These are phyloP conservation scores for Griposia aprilina DNA, from an alignment of 2,888 invertebrate genomes.

Conservation along the genomic window DNA sequence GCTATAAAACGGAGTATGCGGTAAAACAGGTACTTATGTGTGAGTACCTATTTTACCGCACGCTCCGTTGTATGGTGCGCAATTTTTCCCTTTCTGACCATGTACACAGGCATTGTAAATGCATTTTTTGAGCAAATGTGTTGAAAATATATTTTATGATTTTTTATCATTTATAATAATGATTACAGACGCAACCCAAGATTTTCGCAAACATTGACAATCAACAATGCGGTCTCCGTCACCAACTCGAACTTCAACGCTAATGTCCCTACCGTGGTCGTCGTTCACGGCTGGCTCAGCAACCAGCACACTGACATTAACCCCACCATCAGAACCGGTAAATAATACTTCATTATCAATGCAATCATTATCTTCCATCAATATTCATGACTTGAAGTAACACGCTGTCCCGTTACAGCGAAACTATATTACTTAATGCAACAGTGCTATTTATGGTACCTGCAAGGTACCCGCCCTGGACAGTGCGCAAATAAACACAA, in stretches of 20 bases:
- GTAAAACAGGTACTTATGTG: too few relatives aligned
- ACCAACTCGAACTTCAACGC: conserved; percentile 76
- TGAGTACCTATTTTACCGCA: too few relatives aligned
- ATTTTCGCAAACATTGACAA: conserved; percentile 68
- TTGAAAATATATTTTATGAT: too few relatives aligned
- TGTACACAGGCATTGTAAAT: too few relatives aligned
- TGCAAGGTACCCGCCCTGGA: neutral
- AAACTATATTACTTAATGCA: neutral
- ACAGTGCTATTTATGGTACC: neutral
- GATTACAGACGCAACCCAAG: conserved; percentile 71
- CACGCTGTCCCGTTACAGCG: neutral
- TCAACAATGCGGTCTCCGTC: conserved; percentile 74
- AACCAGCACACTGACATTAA: conserved; percentile 73
- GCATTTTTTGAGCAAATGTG: too few relatives aligned
- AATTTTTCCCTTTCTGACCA: too few relatives aligned
- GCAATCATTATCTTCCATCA: neutral
- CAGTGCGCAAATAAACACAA: too few relatives aligned
- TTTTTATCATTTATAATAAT: neutral
- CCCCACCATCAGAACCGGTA: conserved; percentile 74
- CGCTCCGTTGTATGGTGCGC: too few relatives aligned
- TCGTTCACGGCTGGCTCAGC: conserved; percentile 81
- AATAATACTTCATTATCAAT: conserved; percentile 8
- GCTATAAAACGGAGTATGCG: too few relatives aligned
- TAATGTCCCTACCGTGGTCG: conserved; percentile 70
- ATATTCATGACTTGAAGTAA: neutral